phyloP scores from a whole-genome alignment of 2,113 vertebrate species.

The Mus musculus region GRCm39 chr1:179814001-179814500 shows the following conservation, averaged over 20 bases:
- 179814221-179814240: background rate
- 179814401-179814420: background rate
- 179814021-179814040: background rate
- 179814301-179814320: background rate
- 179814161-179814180: background rate
- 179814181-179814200: background rate
- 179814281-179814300: background rate
- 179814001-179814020: background rate
- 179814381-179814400: background rate
- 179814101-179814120: background rate
- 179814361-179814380: background rate
- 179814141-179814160: too few relatives aligned
- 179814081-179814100: background rate
- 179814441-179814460: background rate
- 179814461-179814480: background rate
- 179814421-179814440: background rate
- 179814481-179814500: background rate
- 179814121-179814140: background rate
- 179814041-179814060: background rate
- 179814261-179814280: background rate
- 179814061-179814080: background rate
- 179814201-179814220: background rate
- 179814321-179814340: background rate
- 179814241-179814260: background rate
- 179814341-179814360: background rate